Base-by-base conservation (phyloP, 2,888 invertebrate genomes). In the Acrobasis consociella region DNA sequence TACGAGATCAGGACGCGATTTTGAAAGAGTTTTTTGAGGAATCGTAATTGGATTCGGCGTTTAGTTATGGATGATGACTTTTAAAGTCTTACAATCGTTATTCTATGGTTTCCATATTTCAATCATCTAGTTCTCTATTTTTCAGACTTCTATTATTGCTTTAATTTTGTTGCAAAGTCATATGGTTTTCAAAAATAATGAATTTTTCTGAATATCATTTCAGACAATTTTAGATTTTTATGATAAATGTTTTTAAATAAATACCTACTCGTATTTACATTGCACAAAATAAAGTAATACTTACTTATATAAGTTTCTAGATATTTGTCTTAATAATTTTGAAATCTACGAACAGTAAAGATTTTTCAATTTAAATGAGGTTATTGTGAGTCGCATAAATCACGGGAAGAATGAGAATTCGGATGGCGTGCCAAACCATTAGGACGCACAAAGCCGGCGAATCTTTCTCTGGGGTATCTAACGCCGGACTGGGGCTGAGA, bases 1-100 rank as follows among this genome's bases (percentile, higher is more conserved):
- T 76, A 76, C 71, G 72, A 70, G 73, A 78, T 76, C 73, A 69
- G 67, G 72, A 70, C 67, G 72, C 69, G 72, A 72, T 82, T 80
- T 77, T 68, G 68, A 73, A 65, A 61, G 63, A 62, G 65, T 66
- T 64, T 60, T 61, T 46, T 49, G 37, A 49, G 49, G 49, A 11
- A 46, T 49, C 46, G 42, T 55, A 62, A 49, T 55, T 51, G 39
- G 51, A 60, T 60, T 52, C 50, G 38, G 11, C 49, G 39, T 50
- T 51, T 50, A 17, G 50, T 51, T 50, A 38, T 39, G 39, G 51
- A 50, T 51, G 59, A 60, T 16, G 59, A 15, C 50, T 15, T 37
- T 50, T 15, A 50, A 37, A n/a, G 3, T 16, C 16, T 15, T 39
- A 16, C 55, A 39, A 11, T 16, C 46, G 46, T 46, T 31, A 31